A percentile compares a stretch with the other conserved stretches of the same genome.
Conservation (phyloP, 1,140 invertebrate genomes). For the Drosophila sp. region DNA sequence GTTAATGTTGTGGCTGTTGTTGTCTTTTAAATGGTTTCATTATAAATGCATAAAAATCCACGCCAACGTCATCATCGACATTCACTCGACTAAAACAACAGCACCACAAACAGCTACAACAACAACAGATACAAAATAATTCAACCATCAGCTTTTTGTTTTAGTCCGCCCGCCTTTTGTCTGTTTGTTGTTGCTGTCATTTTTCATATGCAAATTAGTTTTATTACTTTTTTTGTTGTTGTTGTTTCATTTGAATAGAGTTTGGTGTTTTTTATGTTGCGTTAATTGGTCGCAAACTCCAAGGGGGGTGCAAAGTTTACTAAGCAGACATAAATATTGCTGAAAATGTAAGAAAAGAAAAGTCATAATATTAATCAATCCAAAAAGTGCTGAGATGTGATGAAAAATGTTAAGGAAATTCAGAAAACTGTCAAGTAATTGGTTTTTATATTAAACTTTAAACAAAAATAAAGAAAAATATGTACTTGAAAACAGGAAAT, state of each 20-base stretch:
- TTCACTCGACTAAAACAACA: constrained; percentile 49
- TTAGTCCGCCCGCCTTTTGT: constrained; percentile 54
- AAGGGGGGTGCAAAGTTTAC: constrained; percentile 21
- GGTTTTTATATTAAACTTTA: too few species aligned
- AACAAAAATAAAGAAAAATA: background rate
- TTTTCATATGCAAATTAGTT: constrained; percentile 70
- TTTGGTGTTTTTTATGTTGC: constrained; percentile 63
- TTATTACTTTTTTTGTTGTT: constrained; percentile 48
- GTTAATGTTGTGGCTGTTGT: constrained; percentile 32
- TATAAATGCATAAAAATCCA: constrained; percentile 74
- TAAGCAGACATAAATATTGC: background rate
- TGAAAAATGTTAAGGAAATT: background rate
- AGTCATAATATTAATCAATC: background rate
- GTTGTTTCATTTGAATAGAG: constrained; percentile 43
- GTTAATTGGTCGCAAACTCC: constrained; percentile 60
- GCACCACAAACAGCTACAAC: constrained; percentile 31
- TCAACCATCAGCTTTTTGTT: constrained; percentile 45
- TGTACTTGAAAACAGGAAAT: background rate
- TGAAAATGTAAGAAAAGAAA: background rate
- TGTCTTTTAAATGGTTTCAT: constrained; percentile 71
- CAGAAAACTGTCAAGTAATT: background rate
- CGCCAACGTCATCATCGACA: constrained; percentile 42
- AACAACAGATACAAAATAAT: constrained; percentile 29
- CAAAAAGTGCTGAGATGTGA: background rate
- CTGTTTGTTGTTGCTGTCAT: constrained; percentile 55